Percentiles rank a stretch among this genome's conserved stretches.
phyloP scores from a whole-genome alignment of 2,113 vertebrate species.

The Polyodon spathula region DNA sequence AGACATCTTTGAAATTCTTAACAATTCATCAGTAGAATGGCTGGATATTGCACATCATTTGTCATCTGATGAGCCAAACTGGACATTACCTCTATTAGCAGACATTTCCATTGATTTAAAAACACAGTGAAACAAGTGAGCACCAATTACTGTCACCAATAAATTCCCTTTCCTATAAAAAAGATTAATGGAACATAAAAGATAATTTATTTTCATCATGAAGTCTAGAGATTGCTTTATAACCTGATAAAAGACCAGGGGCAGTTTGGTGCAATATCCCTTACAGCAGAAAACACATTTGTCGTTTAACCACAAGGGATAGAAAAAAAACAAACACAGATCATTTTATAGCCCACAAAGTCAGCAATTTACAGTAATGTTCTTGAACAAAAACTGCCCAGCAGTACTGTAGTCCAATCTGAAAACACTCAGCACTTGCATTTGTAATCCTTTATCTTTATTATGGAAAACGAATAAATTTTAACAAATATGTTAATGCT shows the following conservation, averaged over 20 bases:
- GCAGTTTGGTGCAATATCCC: too few species aligned
- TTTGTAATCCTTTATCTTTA: too few species aligned
- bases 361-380: too few species aligned
- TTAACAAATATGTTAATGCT: too few species aligned
- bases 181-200: slow-evolving; percentile 11
- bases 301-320: not conserved
- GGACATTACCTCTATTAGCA: slow-evolving; percentile 1
- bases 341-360: not conserved
- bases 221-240: slow-evolving; percentile 2
- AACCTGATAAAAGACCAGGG: slow-evolving; percentile 9
- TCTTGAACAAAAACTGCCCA: too few species aligned
- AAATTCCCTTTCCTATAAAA: not conserved
- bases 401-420: too few species aligned
- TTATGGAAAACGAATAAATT: too few species aligned
- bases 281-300: too few species aligned
- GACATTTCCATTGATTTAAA: not conserved
- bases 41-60: not conserved
- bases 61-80: not conserved
- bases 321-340: not conserved
- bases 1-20: not conserved
- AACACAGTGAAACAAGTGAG: not conserved
- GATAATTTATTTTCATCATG: slow-evolving; percentile 4
- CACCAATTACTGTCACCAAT: slow-evolving; percentile 9
- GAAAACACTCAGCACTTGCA: too few species aligned
- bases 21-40: slow-evolving; percentile 3